Base-by-base conservation (phyloP, 2,888 invertebrate genomes). In the Drosophila meridiana region DNA sequence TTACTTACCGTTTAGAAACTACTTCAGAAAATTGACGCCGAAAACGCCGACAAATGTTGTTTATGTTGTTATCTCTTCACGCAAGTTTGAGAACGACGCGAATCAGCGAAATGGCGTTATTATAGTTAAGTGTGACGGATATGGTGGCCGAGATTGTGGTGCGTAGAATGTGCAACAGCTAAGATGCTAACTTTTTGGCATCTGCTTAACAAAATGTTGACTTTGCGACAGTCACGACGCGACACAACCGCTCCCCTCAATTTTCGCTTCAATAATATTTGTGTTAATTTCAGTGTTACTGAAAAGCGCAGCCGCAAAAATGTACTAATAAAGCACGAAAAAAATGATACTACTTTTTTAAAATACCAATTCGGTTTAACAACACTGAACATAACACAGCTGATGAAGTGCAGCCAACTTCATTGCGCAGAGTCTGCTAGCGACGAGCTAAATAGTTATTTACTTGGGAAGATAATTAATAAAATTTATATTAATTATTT, bases 221-320 rank as follows among this genome's bases (percentile, higher is more conserved):
- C 8, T 72, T 58, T 56, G 47, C 63, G 58, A n/a, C 48, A 66
- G 7, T 43, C 78, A 73, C 82, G 64, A 58, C 78, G 61, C 81
- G 78, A 40, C 67, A 69, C 73, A 73, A 63, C 82, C 78, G 47
- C 20, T 45, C 62, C 42, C 61, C 30, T 63, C 62, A 57, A 80
- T 57, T 45, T 80, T 62, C n/a, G 43, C 55, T 73, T 77, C 4
- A 59, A 43, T 55, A 81, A 73, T 78, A 81, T 81, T 78, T 80
- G 59, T 66, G 65, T 61, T 36, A n/a, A 36, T 8, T 20, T 11
- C 26, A 55, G 42, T 72, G 67, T 62, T 47, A n/a, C 71, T 64
- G 4, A 30, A 28, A 28, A 0, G 6, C 6, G 4, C 2, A 9
- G n/a, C 9, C 32, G 3, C 28, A 1, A 3, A 56, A 47, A 66